Percentiles rank a stretch among this genome's conserved stretches.
Evolutionary conservation across 2,888 invertebrate genomes (phyloP).

Genomic region (Caenorhabditis macrosperma): DNA sequence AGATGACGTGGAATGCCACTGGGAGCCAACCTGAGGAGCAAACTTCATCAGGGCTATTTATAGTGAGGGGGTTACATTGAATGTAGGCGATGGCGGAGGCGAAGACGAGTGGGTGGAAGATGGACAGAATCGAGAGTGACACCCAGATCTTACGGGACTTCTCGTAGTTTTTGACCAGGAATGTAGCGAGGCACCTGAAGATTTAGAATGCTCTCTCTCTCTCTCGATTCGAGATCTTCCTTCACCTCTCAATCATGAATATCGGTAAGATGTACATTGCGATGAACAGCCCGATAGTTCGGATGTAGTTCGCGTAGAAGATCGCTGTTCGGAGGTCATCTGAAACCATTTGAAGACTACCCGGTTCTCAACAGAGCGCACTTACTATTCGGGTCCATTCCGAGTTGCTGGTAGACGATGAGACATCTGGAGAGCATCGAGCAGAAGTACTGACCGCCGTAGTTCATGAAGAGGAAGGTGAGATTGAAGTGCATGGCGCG

Average conservation of each 20-base stretch:
- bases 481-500: slow-evolving; percentile 58
- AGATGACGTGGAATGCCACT: slow-evolving; percentile 31
- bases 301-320: slow-evolving; percentile 31
- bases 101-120: slow-evolving; percentile 45
- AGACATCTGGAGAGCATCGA: slow-evolving; percentile 52
- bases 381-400: slow-evolving; percentile 36
- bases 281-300: slow-evolving; percentile 52
- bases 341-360: not conserved
- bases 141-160: slow-evolving; percentile 47
- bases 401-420: slow-evolving; percentile 46
- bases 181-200: slow-evolving; percentile 35
- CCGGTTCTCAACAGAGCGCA: not conserved
- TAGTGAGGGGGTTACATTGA: slow-evolving; percentile 19
- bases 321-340: slow-evolving; percentile 22
- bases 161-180: slow-evolving; percentile 51
- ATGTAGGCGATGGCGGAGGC: slow-evolving; percentile 46
- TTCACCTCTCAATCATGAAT: slow-evolving; percentile 47
- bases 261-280: slow-evolving; percentile 54
- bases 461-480: slow-evolving; percentile 55
- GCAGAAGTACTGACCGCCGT: slow-evolving; percentile 58
- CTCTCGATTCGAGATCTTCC: too few relatives aligned
- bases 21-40: slow-evolving; percentile 31
- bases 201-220: too few relatives aligned
- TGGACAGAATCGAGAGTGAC: slow-evolving; percentile 34
- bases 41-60: not conserved